These are phyloP conservation scores for Knipowitschia caucasica DNA, from an alignment of 2,797 vertebrate species.

Conservation along the genomic window DNA sequence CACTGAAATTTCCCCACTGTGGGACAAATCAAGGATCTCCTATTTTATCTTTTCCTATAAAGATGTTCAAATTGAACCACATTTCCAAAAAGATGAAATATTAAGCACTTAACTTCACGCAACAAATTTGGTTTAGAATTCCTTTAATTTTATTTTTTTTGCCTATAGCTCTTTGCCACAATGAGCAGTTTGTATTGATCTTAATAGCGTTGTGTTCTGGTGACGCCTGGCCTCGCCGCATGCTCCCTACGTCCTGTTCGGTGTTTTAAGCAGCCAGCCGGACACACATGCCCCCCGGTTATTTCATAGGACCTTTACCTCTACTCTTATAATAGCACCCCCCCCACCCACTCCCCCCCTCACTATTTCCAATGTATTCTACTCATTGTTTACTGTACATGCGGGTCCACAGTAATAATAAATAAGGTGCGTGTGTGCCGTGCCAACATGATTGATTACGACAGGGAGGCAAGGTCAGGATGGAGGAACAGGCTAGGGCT, in stretches of 20 bases:
- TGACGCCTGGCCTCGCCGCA: conserved; percentile 38
- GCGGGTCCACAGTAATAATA: conserved; percentile 78
- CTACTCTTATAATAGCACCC: conserved; percentile 72
- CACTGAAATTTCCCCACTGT: too few species aligned
- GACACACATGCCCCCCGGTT: conserved; percentile 72
- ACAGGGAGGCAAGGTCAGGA: conserved; percentile 80
- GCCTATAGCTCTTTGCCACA: conserved; percentile 57
- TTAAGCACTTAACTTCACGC: too few species aligned
- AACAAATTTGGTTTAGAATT: too few species aligned
- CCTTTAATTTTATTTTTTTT: conserved; percentile 7
- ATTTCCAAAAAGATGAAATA: too few species aligned
- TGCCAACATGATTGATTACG: conserved; percentile 80
- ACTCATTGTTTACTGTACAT: conserved; percentile 81
- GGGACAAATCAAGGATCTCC: too few species aligned
- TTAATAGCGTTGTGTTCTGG: conserved; percentile 45
- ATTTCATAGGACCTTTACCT: conserved; percentile 72
- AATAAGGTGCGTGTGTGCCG: conserved; percentile 79
- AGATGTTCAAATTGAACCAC: too few species aligned
- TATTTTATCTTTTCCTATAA: too few species aligned
- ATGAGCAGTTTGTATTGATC: conserved; percentile 60
- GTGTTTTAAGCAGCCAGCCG: conserved; percentile 69
- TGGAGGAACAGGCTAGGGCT: conserved; percentile 80
- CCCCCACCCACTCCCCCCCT: conserved; percentile 22
- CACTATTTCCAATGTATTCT: conserved; percentile 76
- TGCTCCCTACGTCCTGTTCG: conserved; percentile 54